Evolutionary conservation across 2,888 invertebrate genomes (phyloP).

Genomic region (Podabrus alpinus): DNA sequence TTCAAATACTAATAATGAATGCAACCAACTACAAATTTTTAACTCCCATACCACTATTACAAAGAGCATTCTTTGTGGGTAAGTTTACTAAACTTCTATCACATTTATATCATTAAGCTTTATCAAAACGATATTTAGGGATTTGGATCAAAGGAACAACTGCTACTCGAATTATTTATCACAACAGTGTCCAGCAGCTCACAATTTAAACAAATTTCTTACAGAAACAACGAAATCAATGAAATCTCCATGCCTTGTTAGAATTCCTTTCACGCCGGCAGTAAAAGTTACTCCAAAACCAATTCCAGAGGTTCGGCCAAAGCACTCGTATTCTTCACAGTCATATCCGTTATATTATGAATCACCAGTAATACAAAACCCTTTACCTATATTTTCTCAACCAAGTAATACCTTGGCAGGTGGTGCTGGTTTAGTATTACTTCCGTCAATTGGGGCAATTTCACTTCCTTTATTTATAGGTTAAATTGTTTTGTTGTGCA

Average conservation of each 20-base stretch:
- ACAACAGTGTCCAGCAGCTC: not conserved
- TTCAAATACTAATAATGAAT: not conserved
- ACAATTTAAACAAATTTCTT: not conserved
- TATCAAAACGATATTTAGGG: not conserved
- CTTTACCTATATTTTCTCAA: not conserved
- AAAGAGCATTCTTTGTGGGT: not conserved
- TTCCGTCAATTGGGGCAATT: not conserved
- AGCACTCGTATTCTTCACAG: no score
- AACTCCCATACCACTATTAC: not conserved
- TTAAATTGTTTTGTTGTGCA: not conserved
- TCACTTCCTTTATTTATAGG: not conserved
- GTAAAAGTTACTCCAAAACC: not conserved
- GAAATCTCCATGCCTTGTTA: not conserved
- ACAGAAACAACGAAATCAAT: not conserved
- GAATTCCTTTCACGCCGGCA: not conserved
- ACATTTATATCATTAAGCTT: not conserved
- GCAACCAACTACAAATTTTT: not conserved
- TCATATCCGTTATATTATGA: no score
- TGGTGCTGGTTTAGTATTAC: not conserved
- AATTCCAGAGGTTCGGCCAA: not conserved
- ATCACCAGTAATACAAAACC: not conserved
- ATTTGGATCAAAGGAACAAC: not conserved
- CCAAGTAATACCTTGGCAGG: not conserved
- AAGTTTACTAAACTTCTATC: not conserved
- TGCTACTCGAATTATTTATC: not conserved